A percentile compares a stretch with the other conserved stretches of the same genome.
Evolutionary conservation across 1,140 invertebrate species (phyloP).

Genomic region (Anthonomus grandis): DNA sequence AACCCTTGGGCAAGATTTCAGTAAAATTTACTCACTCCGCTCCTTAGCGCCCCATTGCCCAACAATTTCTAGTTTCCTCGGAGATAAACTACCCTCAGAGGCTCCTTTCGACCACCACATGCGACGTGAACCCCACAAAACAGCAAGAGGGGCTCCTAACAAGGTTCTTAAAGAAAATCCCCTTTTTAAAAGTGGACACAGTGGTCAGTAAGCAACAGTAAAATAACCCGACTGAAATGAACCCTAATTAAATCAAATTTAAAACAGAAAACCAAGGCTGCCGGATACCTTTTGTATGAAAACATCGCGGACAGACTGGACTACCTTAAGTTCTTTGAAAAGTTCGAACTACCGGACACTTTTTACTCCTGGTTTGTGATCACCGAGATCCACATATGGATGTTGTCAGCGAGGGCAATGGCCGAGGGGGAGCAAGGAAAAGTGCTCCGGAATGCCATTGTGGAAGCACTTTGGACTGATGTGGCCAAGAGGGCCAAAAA

Average conservation of each 20-base stretch:
- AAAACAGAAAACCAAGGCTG: constrained; percentile 55
- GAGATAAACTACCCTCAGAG: no score
- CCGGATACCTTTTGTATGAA: constrained; percentile 63
- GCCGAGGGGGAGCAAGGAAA: constrained; percentile 69
- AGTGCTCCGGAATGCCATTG: constrained; percentile 66
- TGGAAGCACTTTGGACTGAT: constrained; percentile 81
- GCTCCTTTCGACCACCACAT: no score
- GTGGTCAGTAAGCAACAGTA: constrained; percentile 22
- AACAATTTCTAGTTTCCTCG: no score
- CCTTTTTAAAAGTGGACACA: constrained; percentile 33
- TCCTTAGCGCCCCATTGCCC: no score
- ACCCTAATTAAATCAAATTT: constrained; percentile 2
- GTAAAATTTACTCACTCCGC: no score
- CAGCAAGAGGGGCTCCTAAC: constrained; percentile 27
- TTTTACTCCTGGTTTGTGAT: constrained; percentile 81
- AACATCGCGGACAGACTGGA: constrained; percentile 59
- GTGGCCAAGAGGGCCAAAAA: constrained; percentile 66
- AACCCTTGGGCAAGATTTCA: no score
- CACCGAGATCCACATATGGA: constrained; percentile 83
- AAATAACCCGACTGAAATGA: neutral
- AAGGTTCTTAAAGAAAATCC: constrained; percentile 33
- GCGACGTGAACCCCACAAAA: no score
- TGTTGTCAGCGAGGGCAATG: constrained; percentile 73
- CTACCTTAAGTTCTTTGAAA: constrained; percentile 60
- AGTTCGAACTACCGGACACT: constrained; percentile 70